A percentile compares a stretch with the other conserved stretches of the same genome.
These are phyloP conservation scores for Athene noctua DNA, from an alignment of 2,113 vertebrate species.

Conservation along the genomic window DNA sequence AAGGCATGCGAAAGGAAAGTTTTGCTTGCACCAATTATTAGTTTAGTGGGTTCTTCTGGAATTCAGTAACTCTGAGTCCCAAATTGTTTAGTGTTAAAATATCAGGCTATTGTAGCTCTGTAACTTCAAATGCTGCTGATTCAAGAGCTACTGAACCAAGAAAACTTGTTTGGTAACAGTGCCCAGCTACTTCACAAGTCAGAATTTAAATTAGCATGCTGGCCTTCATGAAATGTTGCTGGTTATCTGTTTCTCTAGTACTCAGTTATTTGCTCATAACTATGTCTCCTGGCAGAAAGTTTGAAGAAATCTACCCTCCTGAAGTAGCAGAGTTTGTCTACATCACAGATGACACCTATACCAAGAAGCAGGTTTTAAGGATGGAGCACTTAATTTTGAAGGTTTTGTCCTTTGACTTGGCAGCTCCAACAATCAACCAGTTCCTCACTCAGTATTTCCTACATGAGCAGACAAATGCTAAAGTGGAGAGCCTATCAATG, in stretches of 20 bases:
- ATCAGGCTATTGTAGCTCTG: background rate
- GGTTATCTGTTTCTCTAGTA: background rate
- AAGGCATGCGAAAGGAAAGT: background rate
- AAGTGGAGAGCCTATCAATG: conserved; percentile 89
- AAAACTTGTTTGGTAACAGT: background rate
- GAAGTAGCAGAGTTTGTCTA: conserved; percentile 98
- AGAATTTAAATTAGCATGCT: background rate
- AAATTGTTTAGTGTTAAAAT: background rate
- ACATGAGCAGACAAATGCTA: conserved; percentile 71
- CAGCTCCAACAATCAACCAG: conserved; percentile 92
- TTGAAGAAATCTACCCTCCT: conserved; percentile 98
- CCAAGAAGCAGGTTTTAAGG: conserved; percentile 95
- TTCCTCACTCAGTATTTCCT: conserved; percentile 95
- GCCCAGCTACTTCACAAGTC: background rate
- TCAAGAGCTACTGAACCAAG: background rate
- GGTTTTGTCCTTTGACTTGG: conserved; percentile 96
- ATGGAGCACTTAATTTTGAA: conserved; percentile 98
- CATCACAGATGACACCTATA: conserved; percentile 98
- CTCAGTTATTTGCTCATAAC: background rate
- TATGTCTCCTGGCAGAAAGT: conserved; percentile 82
- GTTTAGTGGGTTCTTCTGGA: background rate
- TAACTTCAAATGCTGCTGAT: background rate
- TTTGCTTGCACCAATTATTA: background rate
- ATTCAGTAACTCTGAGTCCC: background rate
- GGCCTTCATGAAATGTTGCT: background rate